Evolutionary conservation across 2,888 invertebrate genomes (phyloP), one percentile per base, ranked within the genome.

Genomic region (Schizaphis graminum): DNA sequence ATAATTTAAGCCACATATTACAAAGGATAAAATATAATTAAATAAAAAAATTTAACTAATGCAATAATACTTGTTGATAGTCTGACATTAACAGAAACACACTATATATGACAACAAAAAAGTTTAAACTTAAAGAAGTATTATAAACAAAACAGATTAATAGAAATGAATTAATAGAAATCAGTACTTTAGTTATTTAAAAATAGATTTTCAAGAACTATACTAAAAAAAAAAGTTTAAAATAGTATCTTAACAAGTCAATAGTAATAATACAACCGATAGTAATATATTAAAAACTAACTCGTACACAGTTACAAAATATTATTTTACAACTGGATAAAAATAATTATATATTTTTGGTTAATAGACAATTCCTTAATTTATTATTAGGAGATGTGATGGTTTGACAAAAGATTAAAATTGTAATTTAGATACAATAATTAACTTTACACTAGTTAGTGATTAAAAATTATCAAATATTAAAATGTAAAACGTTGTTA

Each of bases 171-270:
- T 91, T 91, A 91, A 91, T 91, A 84, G 57, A 93, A 94, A 91
- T 94, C 94, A 94, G 94, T 94, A 94, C 94, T 94, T 94, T 44
- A 91, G 91, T 94, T 91, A 90, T 93, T 92, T 90, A 90, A 89
- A 94, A 94, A 94, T 91, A 94, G 94, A 94, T 84, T 41, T 87
- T 67, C 91, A 94, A 94, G 94, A 91, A 94, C 85, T 94, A 94
- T 26, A 53, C 90, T 91, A 94, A 94, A 89, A 93, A 92, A 47
- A 89, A 86, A 44, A 2, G 77, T 86, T 90, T 87, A 86, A 26
- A 61, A 86, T 91, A 85, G 56, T 93, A 85, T 86, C 89, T 90
- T 93, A 90, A 93, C 89, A 94, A 90, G 89, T 94, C 85, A 93
- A 57, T 88, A 92, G 86, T 92, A 77, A 67, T 85, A 87, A 61